Percentiles rank a stretch among this genome's conserved stretches.
Evolutionary conservation across 2,113 vertebrate genomes (phyloP).

Genomic region (Rhegmatorhina hoffmannsi): DNA sequence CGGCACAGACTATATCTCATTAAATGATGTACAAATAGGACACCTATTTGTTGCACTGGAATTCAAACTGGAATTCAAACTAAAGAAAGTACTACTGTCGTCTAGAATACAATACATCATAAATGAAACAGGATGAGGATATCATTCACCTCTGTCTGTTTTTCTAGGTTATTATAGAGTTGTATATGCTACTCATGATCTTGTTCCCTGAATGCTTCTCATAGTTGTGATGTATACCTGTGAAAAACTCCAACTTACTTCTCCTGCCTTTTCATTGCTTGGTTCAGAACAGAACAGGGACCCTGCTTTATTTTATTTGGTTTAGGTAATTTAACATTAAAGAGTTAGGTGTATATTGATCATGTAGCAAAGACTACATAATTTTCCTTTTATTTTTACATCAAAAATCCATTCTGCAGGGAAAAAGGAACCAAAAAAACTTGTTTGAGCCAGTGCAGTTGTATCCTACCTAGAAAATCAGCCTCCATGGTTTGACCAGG

Average conservation of each 20-base stretch:
- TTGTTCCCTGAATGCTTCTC: background rate
- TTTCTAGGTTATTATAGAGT: background rate
- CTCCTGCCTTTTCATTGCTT: background rate
- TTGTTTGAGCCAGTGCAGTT: background rate
- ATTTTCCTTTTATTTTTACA: background rate
- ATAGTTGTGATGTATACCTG: background rate
- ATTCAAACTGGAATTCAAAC: background rate
- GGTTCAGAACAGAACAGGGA: background rate
- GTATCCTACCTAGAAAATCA: background rate
- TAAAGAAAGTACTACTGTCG: background rate
- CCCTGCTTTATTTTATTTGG: background rate
- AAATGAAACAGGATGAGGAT: constrained; percentile 51
- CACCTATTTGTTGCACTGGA: background rate
- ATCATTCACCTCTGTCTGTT: constrained; percentile 4
- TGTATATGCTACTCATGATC: background rate
- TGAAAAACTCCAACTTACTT: background rate
- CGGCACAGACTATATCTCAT: fast-evolving
- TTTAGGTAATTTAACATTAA: background rate
- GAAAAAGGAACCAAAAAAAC: background rate
- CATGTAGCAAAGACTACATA: background rate
- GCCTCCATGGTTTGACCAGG: background rate
- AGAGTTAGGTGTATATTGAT: background rate
- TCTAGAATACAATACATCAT: background rate
- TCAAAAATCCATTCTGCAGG: background rate
- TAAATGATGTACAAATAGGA: background rate